Evolutionary conservation across 2,888 invertebrate genomes (phyloP), one percentile per base, ranked within the genome.

Genomic region (Acleris holmiana): DNA sequence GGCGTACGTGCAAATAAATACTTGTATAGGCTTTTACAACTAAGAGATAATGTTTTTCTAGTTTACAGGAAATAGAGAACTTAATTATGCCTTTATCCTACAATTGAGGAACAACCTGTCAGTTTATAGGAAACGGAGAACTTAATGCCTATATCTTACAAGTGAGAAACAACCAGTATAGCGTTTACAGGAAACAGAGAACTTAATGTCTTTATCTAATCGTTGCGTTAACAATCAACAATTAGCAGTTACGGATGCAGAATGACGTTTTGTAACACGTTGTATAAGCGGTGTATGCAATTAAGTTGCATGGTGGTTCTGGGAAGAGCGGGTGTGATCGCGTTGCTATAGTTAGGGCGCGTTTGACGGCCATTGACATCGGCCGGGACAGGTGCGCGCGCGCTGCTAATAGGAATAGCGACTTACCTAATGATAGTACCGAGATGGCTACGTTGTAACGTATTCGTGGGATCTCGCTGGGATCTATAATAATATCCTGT

Each of bases 351-450:
- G 68, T 69, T 68, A 73, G 75, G 73, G 77, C 76, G 79, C 83
- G 84, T 85, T 88, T 88, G 89, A 91, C 89, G 91, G 91, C 76
- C 91, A 86, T 89, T 91, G 91, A 91, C 91, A 86, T 86, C 84
- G 71, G 74, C 76, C 78, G 75, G 73, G 80, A 83, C 89, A 89
- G 89, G 88, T 89, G 89, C 76, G 79, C 77, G 75, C 76, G 79
- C 77, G 75, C 76, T 68, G 71, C 74, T 79, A 76, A 78, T 76
- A 73, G 71, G 61, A 58, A 69, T 49, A 72, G 71, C 74, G 75
- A 66, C 65, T 61, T 57, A 62, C 54, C 60, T 68, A 75, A 73
- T 69, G 67, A 62, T 59, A 64, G 53, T 53, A 10, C 53, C 25
- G 18, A 59, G 53, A 59, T 59, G 47, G 47, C 63, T 47, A 51